Evolutionary conservation across 2,888 invertebrate genomes (phyloP).

Genomic region (Heteromyza rotundicornis): DNA sequence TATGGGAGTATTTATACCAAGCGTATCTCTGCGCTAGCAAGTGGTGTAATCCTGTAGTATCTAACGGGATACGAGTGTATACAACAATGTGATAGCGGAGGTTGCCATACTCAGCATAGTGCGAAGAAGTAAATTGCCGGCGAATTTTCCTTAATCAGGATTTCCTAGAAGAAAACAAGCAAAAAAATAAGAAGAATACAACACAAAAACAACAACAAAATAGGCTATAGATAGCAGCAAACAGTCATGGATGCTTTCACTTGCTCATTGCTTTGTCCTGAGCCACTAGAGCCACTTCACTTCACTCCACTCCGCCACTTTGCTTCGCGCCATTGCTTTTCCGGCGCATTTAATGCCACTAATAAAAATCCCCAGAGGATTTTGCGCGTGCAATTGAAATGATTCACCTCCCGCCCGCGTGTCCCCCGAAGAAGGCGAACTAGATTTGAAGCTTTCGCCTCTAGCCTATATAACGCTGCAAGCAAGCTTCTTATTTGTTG

Average conservation of each 20-base stretch:
- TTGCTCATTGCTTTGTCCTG: not conserved
- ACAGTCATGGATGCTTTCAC: not conserved
- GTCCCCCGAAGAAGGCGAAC: conserved; percentile 44
- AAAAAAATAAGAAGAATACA: not conserved
- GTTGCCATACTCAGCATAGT: too few species aligned
- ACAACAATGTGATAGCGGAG: not conserved
- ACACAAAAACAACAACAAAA: not conserved
- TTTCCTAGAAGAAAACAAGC: conserved; percentile 9
- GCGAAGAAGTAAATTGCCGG: conserved; percentile 34
- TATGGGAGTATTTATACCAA: too few species aligned
- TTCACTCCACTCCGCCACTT: too few species aligned
- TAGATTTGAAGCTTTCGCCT: conserved; percentile 37
- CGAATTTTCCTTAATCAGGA: conserved; percentile 47
- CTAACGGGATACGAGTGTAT: not conserved
- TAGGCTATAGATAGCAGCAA: not conserved
- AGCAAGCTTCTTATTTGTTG: too few species aligned
- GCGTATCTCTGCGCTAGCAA: conserved; percentile 17
- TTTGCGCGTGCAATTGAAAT: conserved; percentile 14
- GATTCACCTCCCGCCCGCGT: not conserved
- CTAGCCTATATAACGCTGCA: too few species aligned
- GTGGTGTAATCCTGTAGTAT: conserved; percentile 31
- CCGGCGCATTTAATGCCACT: conserved; percentile 17
- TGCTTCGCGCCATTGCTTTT: not conserved
- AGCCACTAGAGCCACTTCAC: not conserved
- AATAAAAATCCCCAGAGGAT: conserved; percentile 25